Base-by-base conservation (phyloP, 2,888 invertebrate genomes). In the Podabrus alpinus region DNA sequence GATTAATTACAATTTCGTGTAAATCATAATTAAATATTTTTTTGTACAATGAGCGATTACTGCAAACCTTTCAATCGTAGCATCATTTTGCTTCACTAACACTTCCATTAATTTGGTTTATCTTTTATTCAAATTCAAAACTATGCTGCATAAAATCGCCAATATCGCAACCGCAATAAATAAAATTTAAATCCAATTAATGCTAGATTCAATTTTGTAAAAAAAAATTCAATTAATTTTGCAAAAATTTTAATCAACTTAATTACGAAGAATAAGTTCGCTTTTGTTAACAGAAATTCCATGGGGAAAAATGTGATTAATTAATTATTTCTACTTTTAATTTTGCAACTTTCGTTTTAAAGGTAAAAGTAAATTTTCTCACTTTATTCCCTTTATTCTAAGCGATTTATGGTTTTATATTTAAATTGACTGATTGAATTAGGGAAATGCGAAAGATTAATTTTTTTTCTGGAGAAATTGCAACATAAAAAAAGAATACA, bases 181-280 rank as follows among this genome's bases (percentile, higher is more conserved):
- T 64, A 64, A 68, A 29, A 62, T 68, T 68, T 29, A 68, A 72
- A 72, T 62, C 62, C 62, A 72, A 72, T 72, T 72, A 72, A 68
- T 72, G 72, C 17, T 16, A 68, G 62, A 68, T 19, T 72, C 61
- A 68, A 72, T 72, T 72, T 68, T 29, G 17, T 45, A 61, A 61
- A 72, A 61, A 72, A 72, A 73, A 73, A 69, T 73, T 62, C 60
- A 73, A 73, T 73, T 73, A 73, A 73, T 66, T 73, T 69, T 67
- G 15, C 69, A 66, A 69, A 66, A 69, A 59, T 73, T 64, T 69
- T 66, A 73, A 73, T 73, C 69, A 69, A 69, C 73, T 67, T 69
- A 73, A 73, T 73, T 73, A 73, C 73, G 11, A 59, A 64, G 73
- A 73, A 73, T 66, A 73, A 69, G 73, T 69, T 15, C 66, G 16